phyloP scores from a whole-genome alignment of 2,797 vertebrate species.

The Carapus acus region DNA sequence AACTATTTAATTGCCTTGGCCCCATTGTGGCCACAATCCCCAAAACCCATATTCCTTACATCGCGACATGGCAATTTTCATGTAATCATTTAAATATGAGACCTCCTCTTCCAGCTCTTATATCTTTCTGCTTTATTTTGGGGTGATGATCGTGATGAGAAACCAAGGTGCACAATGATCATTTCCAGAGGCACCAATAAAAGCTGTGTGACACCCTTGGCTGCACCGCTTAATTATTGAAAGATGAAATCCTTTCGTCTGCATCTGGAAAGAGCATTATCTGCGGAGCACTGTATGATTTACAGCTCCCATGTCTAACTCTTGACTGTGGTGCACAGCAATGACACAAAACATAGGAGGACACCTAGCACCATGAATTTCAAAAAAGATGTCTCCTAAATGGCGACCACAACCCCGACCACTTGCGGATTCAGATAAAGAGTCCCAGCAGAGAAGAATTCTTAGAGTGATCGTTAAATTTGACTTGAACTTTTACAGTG shows the following conservation, averaged over 20 bases:
- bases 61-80: conserved; percentile 62
- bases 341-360: conserved; percentile 73
- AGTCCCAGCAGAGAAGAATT: conserved; percentile 23
- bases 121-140: conserved; percentile 57
- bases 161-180: conserved; percentile 75
- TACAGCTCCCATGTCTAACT: conserved; percentile 73
- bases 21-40: conserved; percentile 45
- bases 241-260: conserved; percentile 80
- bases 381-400: conserved; percentile 50
- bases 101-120: conserved; percentile 45
- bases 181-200: conserved; percentile 72
- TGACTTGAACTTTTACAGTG: conserved; percentile 23
- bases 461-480: conserved; percentile 24
- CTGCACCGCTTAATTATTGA: conserved; percentile 82
- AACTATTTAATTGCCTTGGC: conserved; percentile 57
- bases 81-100: conserved; percentile 55
- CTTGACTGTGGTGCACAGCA: conserved; percentile 68
- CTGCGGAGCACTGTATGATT: conserved; percentile 75
- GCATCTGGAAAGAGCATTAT: conserved; percentile 82
- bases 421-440: conserved; percentile 52
- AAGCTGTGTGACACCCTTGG: conserved; percentile 75
- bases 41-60: conserved; percentile 51
- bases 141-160: conserved; percentile 72
- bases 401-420: conserved; percentile 37
- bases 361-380: conserved; percentile 59